Evolutionary conservation across 2,888 invertebrate species (phyloP), one percentile per base, ranked within the genome.

Genomic region (Dolichopus griseipennis): DNA sequence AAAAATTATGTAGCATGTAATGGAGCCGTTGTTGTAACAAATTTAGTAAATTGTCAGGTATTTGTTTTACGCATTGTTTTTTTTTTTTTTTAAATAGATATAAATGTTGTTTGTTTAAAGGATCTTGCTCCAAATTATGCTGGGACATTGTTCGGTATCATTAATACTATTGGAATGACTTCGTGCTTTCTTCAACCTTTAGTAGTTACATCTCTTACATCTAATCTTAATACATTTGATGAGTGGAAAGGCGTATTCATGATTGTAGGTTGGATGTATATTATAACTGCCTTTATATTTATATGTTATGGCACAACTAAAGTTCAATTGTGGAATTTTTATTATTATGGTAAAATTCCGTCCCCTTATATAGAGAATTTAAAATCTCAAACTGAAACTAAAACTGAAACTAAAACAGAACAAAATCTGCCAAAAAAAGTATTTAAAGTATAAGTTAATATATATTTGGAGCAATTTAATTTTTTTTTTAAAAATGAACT

Each of bases 161-260:
- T 90, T 67, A 91, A 90, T 76, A 88, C 89, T 69, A 80, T 90
- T 70, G 91, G 90, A 22, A 86, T 87, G 66, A 84, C 86, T 0
- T 85, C 90, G 0, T 90, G 90, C 15, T 87, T 91, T 71, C 85
- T 91, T 68, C 84, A 89, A n/a, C 88, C 90, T 0, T 80, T 87
- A 70, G 81, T 89, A 69, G 89, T 90, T 27, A 90, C 89, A 1
- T 74, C 74, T n/a, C 79, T 79, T 68, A 79, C 79, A 1, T 67
- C 75, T 68, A 69, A 78, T 6, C 72, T 75, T 90, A 91, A 90
- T 72, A 89, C 90, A 20, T 84, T 91, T 67, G 83, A 85, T 27
- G 87, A 91, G 78, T 92, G 91, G 91, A 85, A 89, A 66, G 84
- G 85, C 37, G 86, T 91, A 66, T 91, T 91, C 76, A 83, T 88